Conservation (phyloP, 2,113 vertebrate species). For the Trogon surrucura region DNA sequence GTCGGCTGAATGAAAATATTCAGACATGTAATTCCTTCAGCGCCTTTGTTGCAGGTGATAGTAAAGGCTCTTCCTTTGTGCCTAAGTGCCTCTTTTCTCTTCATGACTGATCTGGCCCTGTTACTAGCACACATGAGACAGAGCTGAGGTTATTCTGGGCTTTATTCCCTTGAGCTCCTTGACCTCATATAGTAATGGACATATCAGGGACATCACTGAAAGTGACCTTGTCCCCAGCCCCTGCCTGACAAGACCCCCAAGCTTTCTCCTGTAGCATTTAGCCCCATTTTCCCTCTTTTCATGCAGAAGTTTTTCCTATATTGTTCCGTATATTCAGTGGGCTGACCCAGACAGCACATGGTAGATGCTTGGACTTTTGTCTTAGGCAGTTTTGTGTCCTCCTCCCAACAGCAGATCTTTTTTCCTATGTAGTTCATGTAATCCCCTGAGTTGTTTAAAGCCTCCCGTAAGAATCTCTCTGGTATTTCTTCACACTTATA, state of each 20-base stretch:
- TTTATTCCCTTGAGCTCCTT: not conserved
- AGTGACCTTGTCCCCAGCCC: not conserved
- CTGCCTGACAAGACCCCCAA: not conserved
- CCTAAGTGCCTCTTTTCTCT: constrained; percentile 15
- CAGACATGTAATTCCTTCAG: constrained; percentile 55
- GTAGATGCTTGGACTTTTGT: not conserved
- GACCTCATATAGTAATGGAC: not conserved
- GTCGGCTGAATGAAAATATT: constrained; percentile 58
- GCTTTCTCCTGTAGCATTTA: not conserved
- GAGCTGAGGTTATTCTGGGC: not conserved
- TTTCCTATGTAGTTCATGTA: constrained; percentile 14
- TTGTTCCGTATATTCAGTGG: not conserved
- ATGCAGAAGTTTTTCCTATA: not conserved
- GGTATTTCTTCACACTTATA: constrained; percentile 33
- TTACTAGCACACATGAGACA: not conserved
- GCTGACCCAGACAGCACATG: not conserved
- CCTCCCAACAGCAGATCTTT: not conserved
- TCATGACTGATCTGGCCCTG: not conserved
- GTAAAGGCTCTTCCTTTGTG: constrained; percentile 53
- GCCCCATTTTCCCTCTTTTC: not conserved
- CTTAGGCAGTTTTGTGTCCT: not conserved
- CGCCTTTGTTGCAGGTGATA: constrained; percentile 59
- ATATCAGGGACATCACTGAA: not conserved
- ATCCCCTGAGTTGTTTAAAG: constrained; percentile 26
- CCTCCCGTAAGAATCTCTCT: constrained; percentile 30